phyloP scores from a whole-genome alignment of 2,113 vertebrate genomes.

The Perca fluviatilis region DNA sequence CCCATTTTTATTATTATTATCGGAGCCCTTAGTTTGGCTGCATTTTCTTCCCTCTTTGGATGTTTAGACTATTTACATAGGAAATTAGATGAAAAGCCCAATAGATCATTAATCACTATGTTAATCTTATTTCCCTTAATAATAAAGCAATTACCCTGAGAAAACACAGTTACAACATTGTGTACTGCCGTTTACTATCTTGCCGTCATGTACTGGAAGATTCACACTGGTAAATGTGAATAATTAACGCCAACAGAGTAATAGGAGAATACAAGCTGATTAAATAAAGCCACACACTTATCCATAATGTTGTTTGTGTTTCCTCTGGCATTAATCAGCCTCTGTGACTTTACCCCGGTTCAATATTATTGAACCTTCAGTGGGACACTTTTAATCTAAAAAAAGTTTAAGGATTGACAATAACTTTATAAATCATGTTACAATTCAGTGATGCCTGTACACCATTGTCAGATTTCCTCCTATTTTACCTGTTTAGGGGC shows the following conservation, averaged over 20 bases:
- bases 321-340: conserved; percentile 22
- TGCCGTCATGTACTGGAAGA: conserved; percentile 17
- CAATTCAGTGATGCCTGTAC: background rate
- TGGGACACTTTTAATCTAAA: background rate
- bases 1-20: background rate
- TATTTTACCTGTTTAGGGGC: background rate
- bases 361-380: background rate
- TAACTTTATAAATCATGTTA: background rate
- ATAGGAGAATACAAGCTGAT: conserved; percentile 58
- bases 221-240: conserved; percentile 35
- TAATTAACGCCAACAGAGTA: conserved; percentile 48
- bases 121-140: conserved; percentile 33
- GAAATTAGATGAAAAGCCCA: conserved; percentile 32
- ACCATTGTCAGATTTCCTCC: background rate
- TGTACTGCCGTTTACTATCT: background rate
- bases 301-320: conserved; percentile 37
- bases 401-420: background rate
- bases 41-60: background rate
- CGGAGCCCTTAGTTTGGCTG: background rate
- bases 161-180: conserved; percentile 24
- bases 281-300: conserved; percentile 48
- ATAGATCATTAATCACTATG: conserved; percentile 27
- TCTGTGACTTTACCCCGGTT: conserved; percentile 23
- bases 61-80: conserved; percentile 37
- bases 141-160: conserved; percentile 42